Conservation (phyloP, 2,113 vertebrate species). For the Pelusios castaneus region DNA sequence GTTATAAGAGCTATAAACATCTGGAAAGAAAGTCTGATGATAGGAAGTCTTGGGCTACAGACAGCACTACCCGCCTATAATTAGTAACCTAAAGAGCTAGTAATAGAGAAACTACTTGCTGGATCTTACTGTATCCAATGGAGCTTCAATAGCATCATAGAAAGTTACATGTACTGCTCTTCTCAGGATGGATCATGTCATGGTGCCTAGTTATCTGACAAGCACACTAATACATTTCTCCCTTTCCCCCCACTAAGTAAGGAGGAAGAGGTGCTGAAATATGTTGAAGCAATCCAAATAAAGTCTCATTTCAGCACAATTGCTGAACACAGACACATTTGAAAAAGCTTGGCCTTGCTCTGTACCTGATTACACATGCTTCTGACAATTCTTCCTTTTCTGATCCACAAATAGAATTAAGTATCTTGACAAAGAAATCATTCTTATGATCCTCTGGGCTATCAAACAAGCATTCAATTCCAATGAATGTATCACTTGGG, state of each 20-base stretch:
- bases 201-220: not conserved
- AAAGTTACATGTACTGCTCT: not conserved
- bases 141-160: not conserved
- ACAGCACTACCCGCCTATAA: not conserved
- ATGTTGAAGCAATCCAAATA: not conserved
- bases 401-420: not conserved
- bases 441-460: not conserved
- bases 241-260: not conserved
- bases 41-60: not conserved
- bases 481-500: not conserved
- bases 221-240: not conserved
- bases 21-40: not conserved
- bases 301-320: not conserved
- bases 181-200: not conserved
- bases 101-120: not conserved
- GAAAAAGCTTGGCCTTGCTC: not conserved
- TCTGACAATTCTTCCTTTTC: not conserved
- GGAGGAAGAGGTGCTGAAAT: not conserved
- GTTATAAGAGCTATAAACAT: not conserved
- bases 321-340: not conserved
- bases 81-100: not conserved
- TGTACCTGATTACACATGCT: rapidly evolving
- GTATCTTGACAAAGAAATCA: not conserved
- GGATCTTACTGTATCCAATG: not conserved
- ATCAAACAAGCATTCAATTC: not conserved